These are phyloP conservation scores for Apantesis nais DNA, from an alignment of 2,888 invertebrate genomes.

Conservation along the genomic window DNA sequence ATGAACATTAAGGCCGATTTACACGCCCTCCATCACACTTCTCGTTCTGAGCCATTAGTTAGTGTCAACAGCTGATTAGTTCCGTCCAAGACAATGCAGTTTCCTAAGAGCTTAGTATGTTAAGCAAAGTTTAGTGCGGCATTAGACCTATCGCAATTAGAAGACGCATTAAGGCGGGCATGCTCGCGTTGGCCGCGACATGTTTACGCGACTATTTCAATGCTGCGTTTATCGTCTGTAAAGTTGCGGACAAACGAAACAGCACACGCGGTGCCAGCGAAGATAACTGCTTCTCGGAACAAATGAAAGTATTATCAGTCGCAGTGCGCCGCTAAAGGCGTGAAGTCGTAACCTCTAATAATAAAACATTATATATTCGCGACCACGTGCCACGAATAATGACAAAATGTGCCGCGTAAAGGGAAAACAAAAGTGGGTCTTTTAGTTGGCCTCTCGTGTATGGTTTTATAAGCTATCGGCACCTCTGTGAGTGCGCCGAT, in stretches of 20 bases:
- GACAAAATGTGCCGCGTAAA: slow-evolving; percentile 74
- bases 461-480: slow-evolving; percentile 74
- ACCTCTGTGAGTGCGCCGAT: slow-evolving; percentile 62
- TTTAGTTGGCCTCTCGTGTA: slow-evolving; percentile 63
- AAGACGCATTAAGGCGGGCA: slow-evolving; percentile 35
- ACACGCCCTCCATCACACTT: not conserved
- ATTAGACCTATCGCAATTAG: slow-evolving; percentile 34
- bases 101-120: slow-evolving; percentile 14
- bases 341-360: slow-evolving; percentile 81
- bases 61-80: slow-evolving; percentile 5
- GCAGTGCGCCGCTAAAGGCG: slow-evolving; percentile 73
- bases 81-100: not conserved
- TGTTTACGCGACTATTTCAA: slow-evolving; percentile 45
- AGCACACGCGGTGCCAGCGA: slow-evolving; percentile 47
- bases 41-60: not conserved
- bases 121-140: slow-evolving; percentile 15
- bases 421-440: slow-evolving; percentile 75
- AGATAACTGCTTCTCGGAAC: slow-evolving; percentile 81
- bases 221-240: slow-evolving; percentile 49
- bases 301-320: slow-evolving; percentile 81
- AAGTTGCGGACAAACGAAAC: slow-evolving; percentile 51
- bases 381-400: slow-evolving; percentile 81
- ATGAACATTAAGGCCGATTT: not conserved
- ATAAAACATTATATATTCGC: slow-evolving; percentile 84
- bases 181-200: slow-evolving; percentile 34